These are phyloP conservation scores for Calameuta idolon DNA, from an alignment of 2,888 invertebrate genomes.

Conservation along the genomic window DNA sequence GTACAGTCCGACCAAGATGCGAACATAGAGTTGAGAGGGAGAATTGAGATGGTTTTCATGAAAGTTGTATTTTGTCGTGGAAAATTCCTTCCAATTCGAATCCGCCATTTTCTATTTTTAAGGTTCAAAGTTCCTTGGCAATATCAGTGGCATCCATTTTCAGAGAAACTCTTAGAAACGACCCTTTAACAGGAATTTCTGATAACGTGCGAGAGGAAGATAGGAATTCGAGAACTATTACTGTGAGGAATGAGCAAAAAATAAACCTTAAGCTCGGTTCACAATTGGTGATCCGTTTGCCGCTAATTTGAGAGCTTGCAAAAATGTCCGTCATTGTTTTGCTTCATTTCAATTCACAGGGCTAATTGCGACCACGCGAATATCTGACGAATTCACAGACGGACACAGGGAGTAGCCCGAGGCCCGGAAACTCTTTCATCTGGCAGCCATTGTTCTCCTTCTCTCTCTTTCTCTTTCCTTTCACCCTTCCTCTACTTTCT, in stretches of 20 bases:
- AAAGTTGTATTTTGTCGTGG: neutral
- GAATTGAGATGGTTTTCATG: neutral
- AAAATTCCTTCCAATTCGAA: neutral
- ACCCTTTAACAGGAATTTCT: neutral
- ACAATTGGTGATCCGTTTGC: neutral
- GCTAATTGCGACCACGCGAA: constrained; percentile 24
- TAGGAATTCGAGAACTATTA: neutral
- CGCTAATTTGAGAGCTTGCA: constrained; percentile 13
- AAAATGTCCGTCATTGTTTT: constrained; percentile 12
- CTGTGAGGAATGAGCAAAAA: neutral
- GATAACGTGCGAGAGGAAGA: neutral
- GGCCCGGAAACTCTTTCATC: constrained; percentile 56
- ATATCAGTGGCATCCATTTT: neutral
- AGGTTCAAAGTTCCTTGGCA: neutral
- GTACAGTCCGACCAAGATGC: neutral
- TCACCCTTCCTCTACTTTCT: constrained; percentile 13
- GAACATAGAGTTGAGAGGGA: neutral
- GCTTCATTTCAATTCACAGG: constrained; percentile 20
- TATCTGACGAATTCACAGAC: constrained; percentile 2
- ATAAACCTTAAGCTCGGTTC: neutral
- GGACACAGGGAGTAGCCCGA: constrained; percentile 21
- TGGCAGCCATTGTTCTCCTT: constrained; percentile 41
- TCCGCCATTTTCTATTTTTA: neutral
- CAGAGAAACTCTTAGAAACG: neutral
- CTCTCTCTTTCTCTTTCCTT: constrained; percentile 27